phyloP scores from a whole-genome alignment of 2,113 vertebrate species.

The Sebastes schlegelii region DNA sequence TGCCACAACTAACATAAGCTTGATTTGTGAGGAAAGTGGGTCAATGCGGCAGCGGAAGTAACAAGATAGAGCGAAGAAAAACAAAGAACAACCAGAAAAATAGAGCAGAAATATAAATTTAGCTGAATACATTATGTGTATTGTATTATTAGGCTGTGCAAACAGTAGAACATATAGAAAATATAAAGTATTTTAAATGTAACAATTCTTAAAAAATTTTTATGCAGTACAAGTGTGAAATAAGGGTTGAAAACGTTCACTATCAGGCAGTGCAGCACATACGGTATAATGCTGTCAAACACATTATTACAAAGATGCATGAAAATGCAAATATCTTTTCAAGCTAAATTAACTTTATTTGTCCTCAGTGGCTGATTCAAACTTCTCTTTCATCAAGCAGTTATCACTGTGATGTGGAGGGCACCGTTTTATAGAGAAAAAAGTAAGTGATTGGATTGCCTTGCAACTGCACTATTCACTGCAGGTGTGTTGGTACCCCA shows the following conservation, averaged over 20 bases:
- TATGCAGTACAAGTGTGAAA: neutral
- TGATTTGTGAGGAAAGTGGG: constrained; percentile 27
- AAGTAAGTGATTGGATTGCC: neutral
- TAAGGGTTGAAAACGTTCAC: neutral
- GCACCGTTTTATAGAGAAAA: neutral
- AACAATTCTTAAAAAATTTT: neutral
- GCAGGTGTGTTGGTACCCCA: neutral
- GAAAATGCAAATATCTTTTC: neutral
- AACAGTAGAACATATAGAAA: neutral
- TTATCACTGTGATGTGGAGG: neutral
- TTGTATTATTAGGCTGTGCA: neutral
- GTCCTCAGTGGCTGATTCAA: neutral
- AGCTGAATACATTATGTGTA: neutral
- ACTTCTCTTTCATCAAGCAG: neutral
- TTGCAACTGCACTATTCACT: neutral
- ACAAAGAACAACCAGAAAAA: neutral
- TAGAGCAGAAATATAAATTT: constrained; percentile 2
- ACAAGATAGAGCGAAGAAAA: neutral
- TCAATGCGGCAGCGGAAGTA: constrained; percentile 5
- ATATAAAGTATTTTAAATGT: neutral
- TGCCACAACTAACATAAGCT: neutral
- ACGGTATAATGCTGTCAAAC: neutral
- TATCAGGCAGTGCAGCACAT: neutral
- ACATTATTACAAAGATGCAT: neutral
- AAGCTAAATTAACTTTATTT: neutral